Evolutionary conservation across 2,888 invertebrate species (phyloP), one percentile per base, ranked within the genome.

Genomic region (Neoitamus cyanurus): DNA sequence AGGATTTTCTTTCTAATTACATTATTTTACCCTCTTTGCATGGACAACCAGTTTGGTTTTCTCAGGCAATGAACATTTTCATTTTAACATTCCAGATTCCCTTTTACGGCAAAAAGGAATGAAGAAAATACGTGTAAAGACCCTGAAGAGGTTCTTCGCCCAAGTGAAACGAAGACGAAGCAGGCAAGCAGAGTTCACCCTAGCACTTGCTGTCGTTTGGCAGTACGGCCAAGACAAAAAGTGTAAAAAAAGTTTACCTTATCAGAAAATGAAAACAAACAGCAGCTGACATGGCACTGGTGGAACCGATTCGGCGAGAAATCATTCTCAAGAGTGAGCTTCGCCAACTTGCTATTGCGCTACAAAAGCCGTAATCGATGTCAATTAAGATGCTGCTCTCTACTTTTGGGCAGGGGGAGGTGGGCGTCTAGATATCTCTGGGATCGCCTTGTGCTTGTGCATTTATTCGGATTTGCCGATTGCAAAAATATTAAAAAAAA

Each of bases 221-320:
- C 7, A 58, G 20, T 58, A 15, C 58, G 25, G 11, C 58, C 20
- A 58, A 58, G 58, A 58, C 58, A 58, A 58, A 58, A 58, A 20
- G 25, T 58, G 7, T 15, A 58, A 58, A 58, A n/a, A 20, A 20
- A 1, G 20, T 58, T 25, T 20, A 20, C 25, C 58, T 58, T 58
- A 58, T 58, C 58, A 58, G 58, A 58, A 58, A 25, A 58, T 58
- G 58, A 58, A 58, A 58, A 58, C 58, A 58, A 58, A 58, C 58
- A 58, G 58, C 58, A 58, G 58, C 58, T 58, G 58, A 58, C 58
- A 58, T 58, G 58, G 58, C 58, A 58, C 58, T 20, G 58, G 58
- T n/a, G 20, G 7, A 13, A n/a, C 42, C 15, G 42, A 42, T 42
- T 36, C 7, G 4, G 7, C 20, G 15, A 58, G 58, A 58, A 20